Conservation (phyloP, 2,113 vertebrate species). For the Peromyscus leucopus region DNA sequence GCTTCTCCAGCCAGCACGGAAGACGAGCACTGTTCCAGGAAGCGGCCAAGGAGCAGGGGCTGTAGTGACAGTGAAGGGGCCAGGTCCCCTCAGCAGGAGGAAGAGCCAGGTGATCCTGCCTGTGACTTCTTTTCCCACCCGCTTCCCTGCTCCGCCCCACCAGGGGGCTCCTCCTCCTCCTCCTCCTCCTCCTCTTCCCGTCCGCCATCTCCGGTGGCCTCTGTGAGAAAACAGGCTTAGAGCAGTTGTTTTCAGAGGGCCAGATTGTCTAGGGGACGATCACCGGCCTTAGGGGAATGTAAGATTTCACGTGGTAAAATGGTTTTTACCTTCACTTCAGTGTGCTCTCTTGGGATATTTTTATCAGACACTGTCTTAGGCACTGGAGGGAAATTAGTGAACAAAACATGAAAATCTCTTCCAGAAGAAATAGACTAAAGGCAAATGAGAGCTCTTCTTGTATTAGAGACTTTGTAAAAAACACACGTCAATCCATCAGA, state of each 20-base stretch:
- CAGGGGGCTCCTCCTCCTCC: not conserved
- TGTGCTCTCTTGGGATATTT: constrained; percentile 18
- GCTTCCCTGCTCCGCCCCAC: constrained; percentile 61
- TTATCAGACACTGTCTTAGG: not conserved
- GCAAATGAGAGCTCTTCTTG: not conserved
- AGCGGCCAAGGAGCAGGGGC: constrained; percentile 84
- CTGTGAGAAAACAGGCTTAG: constrained; percentile 8
- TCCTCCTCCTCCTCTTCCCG: no score
- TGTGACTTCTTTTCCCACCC: constrained; percentile 65
- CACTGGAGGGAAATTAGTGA: not conserved
- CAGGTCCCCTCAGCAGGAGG: constrained; percentile 86
- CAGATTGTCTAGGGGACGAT: not conserved
- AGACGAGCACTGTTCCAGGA: constrained; percentile 82
- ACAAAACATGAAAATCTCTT: constrained; percentile 15
- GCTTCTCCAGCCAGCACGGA: constrained; percentile 80
- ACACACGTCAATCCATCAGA: not conserved
- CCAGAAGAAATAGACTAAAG: not conserved
- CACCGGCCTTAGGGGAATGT: not conserved
- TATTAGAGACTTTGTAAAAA: not conserved
- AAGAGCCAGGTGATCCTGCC: constrained; percentile 89
- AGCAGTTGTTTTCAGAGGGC: constrained; percentile 7
- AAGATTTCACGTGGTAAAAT: not conserved
- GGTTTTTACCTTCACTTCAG: not conserved
- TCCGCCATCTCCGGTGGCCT: not conserved
- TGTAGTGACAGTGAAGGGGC: constrained; percentile 88